Evolutionary conservation across 1,140 invertebrate species (phyloP), one percentile per base, ranked within the genome.

Genomic region (Adelges cooleyi): DNA sequence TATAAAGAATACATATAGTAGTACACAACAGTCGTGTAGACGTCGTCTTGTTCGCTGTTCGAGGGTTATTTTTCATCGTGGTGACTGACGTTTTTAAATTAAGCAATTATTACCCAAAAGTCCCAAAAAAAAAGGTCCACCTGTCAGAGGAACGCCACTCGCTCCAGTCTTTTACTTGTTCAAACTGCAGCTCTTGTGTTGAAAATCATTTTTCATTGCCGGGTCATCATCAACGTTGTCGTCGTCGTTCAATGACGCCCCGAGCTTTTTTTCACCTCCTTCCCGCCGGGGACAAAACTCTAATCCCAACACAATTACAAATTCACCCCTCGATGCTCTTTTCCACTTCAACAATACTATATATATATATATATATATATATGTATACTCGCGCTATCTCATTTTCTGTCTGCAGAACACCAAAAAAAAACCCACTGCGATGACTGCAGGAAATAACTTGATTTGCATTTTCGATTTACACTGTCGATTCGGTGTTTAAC

Each of bases 31-130:
- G 40, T 17, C 10, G 40, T 17, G 25, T 20, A 33, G 29, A 33
- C n/a, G 5, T 17, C 20, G 25, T 62, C n/a, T 48, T 62, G 56
- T 62, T 29, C 22, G 42, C 44, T 25, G 44, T 48, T 33, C 17
- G 25, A 4, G n/a, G 22, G 56, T 62, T 62, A 62, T 62, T 62
- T 62, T 62, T 62, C 56, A 62, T 62, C 25, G n/a, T 20, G 56
- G 40, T 62, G 56, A 62, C 56, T 62, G 56, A 62, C 56, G 17
- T 48, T 62, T 62, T 62, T 62, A 62, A 62, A 62, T 62, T 62
- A 62, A 62, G 56, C 56, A 62, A 62, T 62, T 62, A 62, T 62
- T 62, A 62, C 56, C 56, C 42, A 48, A 59, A 62, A 62, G 42
- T 48, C 56, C 56, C 22, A 42, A 62, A 62, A 42, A 62, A 62